These are phyloP conservation scores for Heliothis peltigera DNA, from an alignment of 2,888 invertebrate genomes.

Conservation along the genomic window DNA sequence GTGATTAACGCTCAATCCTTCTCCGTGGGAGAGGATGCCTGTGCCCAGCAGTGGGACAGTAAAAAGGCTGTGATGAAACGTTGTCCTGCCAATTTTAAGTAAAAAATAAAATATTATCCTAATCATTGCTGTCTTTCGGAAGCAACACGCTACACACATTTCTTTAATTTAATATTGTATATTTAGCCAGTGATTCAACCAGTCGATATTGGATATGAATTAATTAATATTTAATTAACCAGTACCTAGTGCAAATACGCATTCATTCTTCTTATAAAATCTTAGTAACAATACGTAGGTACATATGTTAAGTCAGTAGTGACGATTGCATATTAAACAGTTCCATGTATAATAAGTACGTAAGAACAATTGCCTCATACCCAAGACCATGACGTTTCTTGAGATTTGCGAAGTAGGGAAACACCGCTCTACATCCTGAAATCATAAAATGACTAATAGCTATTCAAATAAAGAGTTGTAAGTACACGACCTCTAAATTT, in stretches of 20 bases:
- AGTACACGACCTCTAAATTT: constrained; percentile 65
- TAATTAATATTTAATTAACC: constrained; percentile 29
- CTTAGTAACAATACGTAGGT: neutral
- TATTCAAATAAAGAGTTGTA: constrained; percentile 39
- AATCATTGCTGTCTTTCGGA: too few relatives aligned
- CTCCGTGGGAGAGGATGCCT: too few relatives aligned
- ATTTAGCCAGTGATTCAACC: constrained; percentile 19
- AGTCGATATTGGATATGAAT: constrained; percentile 18
- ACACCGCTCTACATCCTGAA: constrained; percentile 64
- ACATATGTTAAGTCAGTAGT: constrained; percentile 18
- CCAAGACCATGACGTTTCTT: constrained; percentile 48
- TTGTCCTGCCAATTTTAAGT: too few relatives aligned
- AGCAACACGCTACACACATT: too few relatives aligned
- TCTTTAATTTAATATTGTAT: too few relatives aligned
- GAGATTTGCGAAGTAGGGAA: constrained; percentile 63
- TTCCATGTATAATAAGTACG: constrained; percentile 51
- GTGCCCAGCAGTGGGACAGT: too few relatives aligned
- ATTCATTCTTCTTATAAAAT: neutral
- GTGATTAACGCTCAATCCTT: too few relatives aligned
- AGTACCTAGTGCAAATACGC: constrained; percentile 6
- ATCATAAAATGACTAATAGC: constrained; percentile 63
- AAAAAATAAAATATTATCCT: too few relatives aligned
- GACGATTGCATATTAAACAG: constrained; percentile 18
- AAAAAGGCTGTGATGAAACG: too few relatives aligned
- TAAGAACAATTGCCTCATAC: constrained; percentile 46